A percentile compares a stretch with the other conserved stretches of the same genome.
These are phyloP conservation scores for Euphysa ruthae DNA, from an alignment of 30 jellyfish, hydroid and myxozoan genomes.

Conservation along the genomic window DNA sequence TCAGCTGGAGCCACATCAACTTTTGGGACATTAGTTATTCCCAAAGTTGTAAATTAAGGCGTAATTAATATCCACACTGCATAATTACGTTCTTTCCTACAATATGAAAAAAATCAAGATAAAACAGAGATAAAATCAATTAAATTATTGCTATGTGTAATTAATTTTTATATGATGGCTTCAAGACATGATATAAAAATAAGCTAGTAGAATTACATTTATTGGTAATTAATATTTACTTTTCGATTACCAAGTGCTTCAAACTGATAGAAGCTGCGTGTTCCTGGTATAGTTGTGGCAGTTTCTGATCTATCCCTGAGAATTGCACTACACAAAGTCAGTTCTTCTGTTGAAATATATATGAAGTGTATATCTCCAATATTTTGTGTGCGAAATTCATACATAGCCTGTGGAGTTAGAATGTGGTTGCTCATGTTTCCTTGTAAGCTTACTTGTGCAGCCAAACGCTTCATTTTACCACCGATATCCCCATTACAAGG, in stretches of 20 bases:
- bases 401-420: conserved; percentile 26
- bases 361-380: neutral
- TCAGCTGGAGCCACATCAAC: too few relatives aligned
- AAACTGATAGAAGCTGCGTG: conserved; percentile 34
- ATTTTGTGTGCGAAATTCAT: conserved; percentile 17
- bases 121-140: too few relatives aligned
- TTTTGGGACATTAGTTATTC: too few relatives aligned
- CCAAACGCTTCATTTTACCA: conserved; percentile 16
- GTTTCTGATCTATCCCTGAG: conserved; percentile 19
- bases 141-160: too few relatives aligned
- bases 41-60: too few relatives aligned
- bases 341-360: conserved; percentile 9
- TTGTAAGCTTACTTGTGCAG: conserved; percentile 61
- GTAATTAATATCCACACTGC: too few relatives aligned
- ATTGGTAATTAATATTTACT: too few relatives aligned
- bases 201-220: too few relatives aligned
- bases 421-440: conserved; percentile 29
- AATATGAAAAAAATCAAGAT: too few relatives aligned
- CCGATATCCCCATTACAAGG: conserved; percentile 3
- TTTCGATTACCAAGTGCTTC: conserved; percentile 15
- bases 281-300: conserved; percentile 40
- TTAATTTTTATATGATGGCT: too few relatives aligned
- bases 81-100: too few relatives aligned
- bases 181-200: too few relatives aligned
- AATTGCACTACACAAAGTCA: conserved; percentile 4